Conservation (phyloP, 2,113 vertebrate genomes). For the Muscicapa adusta region DNA sequence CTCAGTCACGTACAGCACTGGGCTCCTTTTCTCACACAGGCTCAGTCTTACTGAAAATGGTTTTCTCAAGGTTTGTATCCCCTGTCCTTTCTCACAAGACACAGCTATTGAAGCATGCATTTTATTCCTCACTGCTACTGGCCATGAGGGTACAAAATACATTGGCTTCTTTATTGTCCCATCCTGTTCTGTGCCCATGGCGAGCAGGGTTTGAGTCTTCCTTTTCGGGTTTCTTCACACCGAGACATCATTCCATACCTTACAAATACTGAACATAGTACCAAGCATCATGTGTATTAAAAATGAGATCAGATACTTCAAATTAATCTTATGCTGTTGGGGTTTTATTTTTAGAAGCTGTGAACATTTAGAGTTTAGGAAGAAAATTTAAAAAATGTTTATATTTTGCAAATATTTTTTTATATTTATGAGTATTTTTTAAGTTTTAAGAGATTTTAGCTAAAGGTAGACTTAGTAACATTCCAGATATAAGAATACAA, state of each 20-base stretch:
- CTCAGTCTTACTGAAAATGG: neutral
- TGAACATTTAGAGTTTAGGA: constrained; percentile 53
- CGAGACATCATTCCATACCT: neutral
- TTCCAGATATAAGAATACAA: constrained; percentile 42
- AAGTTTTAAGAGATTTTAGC: constrained; percentile 52
- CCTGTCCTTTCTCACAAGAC: neutral
- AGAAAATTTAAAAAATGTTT: constrained; percentile 41
- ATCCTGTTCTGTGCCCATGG: neutral
- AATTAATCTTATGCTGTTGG: constrained; percentile 39
- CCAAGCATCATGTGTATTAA: constrained; percentile 36
- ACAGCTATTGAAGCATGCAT: neutral
- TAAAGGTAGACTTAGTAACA: constrained; percentile 20
- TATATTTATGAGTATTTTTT: constrained; percentile 62
- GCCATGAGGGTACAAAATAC: neutral
- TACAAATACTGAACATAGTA: constrained; percentile 3
- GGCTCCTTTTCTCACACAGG: neutral
- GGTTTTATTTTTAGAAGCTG: constrained; percentile 64
- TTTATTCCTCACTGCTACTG: neutral
- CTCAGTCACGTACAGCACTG: neutral
- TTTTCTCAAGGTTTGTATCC: neutral
- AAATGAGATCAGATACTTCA: constrained; percentile 51
- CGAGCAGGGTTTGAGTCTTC: neutral
- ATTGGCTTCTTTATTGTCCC: neutral
- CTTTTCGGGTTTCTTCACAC: constrained; percentile 31
- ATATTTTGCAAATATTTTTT: constrained; percentile 65